Evolutionary conservation across 2,113 vertebrate species (phyloP), one percentile per base, ranked within the genome.

Genomic region (Protomyctophum bolini): DNA sequence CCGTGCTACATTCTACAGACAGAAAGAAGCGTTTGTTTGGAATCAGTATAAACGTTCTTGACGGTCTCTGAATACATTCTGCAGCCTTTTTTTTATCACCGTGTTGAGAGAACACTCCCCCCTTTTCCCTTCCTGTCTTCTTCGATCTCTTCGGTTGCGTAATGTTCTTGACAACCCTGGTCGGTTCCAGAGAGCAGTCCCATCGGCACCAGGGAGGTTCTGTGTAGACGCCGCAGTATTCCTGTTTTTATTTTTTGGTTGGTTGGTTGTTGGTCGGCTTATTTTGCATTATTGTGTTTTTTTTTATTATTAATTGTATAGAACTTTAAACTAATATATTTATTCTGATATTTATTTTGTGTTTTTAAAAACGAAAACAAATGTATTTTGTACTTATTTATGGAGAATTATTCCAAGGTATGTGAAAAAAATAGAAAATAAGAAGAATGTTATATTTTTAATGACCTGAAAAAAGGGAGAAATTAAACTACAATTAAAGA

Each of bases 371-470:
- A n/a, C n/a, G n/a, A n/a, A 80, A 82, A 74, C 58, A 91, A 86
- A 85, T 91, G 89, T 92, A 90, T 94, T 94, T 94, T 94, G 85
- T 94, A 94, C 86, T 84, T 93, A 94, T 93, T 93, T 93, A 94
- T 94, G 84, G 85, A 88, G 61, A 87, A 76, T 79, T 83, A 82
- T 89, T 66, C 76, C 79, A 80, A 73, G 62, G 47, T 89, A 81
- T 91, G 83, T 89, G 86, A 91, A 88, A 82, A 10, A 11, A 33
- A 54, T 65, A 28, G 50, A 61, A 74, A 15, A 58, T 47, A 87
- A 82, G 84, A 83, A 92, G 81, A 89, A 88, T 90, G 82, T 59
- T 91, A 88, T 87, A 85, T 92, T 91, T 89, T 90, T 89, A 87
- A 91, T 88, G 86, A 69, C 64, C 88, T 82, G 48, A 89, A 91